A percentile compares a stretch with the other conserved stretches of the same genome.
These are phyloP conservation scores for Monochamus saltuarius DNA, from an alignment of 1,140 invertebrate species.

Conservation along the genomic window DNA sequence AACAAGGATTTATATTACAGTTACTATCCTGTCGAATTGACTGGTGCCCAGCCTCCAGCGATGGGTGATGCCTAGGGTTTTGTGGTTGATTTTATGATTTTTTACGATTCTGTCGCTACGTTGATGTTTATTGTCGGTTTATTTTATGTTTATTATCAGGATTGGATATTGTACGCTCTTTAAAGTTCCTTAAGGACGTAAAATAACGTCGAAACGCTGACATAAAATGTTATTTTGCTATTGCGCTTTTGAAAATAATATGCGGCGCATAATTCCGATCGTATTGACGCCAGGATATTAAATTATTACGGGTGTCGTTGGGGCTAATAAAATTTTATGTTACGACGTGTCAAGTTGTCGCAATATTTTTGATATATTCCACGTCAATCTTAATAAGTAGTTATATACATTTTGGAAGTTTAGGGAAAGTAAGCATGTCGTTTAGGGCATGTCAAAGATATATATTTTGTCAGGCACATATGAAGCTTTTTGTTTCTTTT, in stretches of 20 bases:
- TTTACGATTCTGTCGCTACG: constrained; percentile 17
- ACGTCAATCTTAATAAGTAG: too few relatives aligned
- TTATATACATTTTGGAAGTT: too few relatives aligned
- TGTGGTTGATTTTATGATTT: constrained; percentile 14
- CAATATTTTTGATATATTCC: too few relatives aligned
- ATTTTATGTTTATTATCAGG: constrained; percentile 19
- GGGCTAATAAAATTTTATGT: constrained; percentile 12
- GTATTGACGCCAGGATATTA: too few relatives aligned
- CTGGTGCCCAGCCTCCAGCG: too few relatives aligned
- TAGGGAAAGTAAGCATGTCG: too few relatives aligned
- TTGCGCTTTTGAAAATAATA: constrained; percentile 12
- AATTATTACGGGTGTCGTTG: background rate
- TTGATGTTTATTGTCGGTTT: constrained; percentile 16
- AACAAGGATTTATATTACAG: too few relatives aligned
- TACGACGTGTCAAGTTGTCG: too few relatives aligned
- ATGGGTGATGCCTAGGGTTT: background rate
- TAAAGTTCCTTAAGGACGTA: constrained; percentile 8
- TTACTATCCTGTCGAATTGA: too few relatives aligned
- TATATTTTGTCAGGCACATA: too few relatives aligned
- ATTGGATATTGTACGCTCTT: constrained; percentile 10
- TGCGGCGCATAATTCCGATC: background rate
- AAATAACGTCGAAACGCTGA: constrained; percentile 7
- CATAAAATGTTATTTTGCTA: constrained; percentile 4
- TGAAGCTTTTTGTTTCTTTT: too few relatives aligned
- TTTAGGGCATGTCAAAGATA: too few relatives aligned